Evolutionary conservation across 2,888 invertebrate species (phyloP).

Genomic region (Drosophila leonis): DNA sequence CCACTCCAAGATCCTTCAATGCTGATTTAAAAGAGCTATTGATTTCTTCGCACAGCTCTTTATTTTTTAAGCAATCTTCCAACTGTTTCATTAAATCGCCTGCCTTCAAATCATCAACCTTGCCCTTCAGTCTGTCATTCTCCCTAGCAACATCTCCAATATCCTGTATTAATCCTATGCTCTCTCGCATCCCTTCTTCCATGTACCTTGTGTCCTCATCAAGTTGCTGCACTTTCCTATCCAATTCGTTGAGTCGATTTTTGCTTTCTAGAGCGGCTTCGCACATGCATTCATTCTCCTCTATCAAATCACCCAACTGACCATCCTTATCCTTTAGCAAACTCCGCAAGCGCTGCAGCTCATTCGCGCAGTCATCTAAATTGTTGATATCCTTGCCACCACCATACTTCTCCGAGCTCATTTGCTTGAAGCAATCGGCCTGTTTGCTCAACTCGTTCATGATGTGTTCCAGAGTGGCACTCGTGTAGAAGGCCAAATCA

Average conservation of each 20-base stretch:
- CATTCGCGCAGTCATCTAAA: conserved; percentile 54
- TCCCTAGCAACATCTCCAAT: conserved; percentile 75
- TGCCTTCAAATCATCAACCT: conserved; percentile 62
- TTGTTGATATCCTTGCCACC: conserved; percentile 38
- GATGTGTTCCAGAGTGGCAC: conserved; percentile 79
- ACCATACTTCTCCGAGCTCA: conserved; percentile 31
- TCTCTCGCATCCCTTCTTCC: conserved; percentile 67
- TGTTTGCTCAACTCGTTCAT: conserved; percentile 75
- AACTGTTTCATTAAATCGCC: conserved; percentile 66
- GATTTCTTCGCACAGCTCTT: conserved; percentile 53
- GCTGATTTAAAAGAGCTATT: conserved; percentile 49
- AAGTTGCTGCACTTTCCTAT: conserved; percentile 58
- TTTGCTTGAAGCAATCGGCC: conserved; percentile 53
- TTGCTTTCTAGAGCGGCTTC: conserved; percentile 46
- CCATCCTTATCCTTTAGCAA: conserved; percentile 50
- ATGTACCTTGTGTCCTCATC: conserved; percentile 64
- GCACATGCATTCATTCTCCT: conserved; percentile 61
- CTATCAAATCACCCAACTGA: conserved; percentile 42
- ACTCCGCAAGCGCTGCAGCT: conserved; percentile 61
- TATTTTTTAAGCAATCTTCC: conserved; percentile 59
- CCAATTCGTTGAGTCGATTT: conserved; percentile 52
- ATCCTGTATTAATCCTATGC: conserved; percentile 69
- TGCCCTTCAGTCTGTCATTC: conserved; percentile 68
- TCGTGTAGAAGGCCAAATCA: conserved; percentile 79
- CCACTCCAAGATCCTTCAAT: conserved; percentile 53